Base-by-base conservation (phyloP, 2,797 vertebrate genomes). In the Gadopsis marmoratus region DNA sequence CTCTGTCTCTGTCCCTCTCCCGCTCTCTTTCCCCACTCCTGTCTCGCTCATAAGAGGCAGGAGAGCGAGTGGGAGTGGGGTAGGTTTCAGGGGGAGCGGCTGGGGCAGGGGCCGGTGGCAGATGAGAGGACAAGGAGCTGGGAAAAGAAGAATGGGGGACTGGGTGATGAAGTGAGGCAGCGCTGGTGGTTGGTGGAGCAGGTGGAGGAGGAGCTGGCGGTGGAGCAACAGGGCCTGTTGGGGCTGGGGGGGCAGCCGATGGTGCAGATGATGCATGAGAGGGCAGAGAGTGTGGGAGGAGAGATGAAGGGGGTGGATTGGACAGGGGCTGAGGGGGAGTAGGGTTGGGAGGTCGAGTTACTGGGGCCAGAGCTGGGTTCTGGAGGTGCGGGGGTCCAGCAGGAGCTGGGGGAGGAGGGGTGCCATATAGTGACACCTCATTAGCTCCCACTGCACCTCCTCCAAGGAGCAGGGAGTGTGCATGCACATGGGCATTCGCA, bases 311-410 rank as follows among this genome's bases (percentile, higher is more conserved):
- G 78, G 97, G 81, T 31, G 93, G 94, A 88, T 94, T 94, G 41
- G 95, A 91, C 48, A 97, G 93, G 68, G 97, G 89, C 87, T 96
- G 97, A n/a, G 96, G 91, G 62, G 95, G 90, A 31, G 96, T 89
- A 60, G 86, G 95, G 92, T 95, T 98, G 84, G 91, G 95, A 92
- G 69, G 96, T 90, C 93, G 95, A 82, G 41, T 94, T 91, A 91
- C 95, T 86, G 74, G 95, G 80, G 70, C 85, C 81, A 93, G 1
- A 91, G 88, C 59, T 4, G 93, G 92, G 88, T 93, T 95, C 70
- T 93, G 95, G 71, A 94, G 91, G 73, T 95, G 95, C 1, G 92
- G 93, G 11, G 93, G 93, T 29, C 83, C 89, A 64, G 88, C 11
- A 81, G 7, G 95, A 83, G 64, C 95, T 72, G 12, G 90, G 19